A percentile compares a stretch with the other conserved stretches of the same genome.
These are phyloP conservation scores for Alligator mississippiensis DNA, from an alignment of 2,113 vertebrate species.

Conservation along the genomic window DNA sequence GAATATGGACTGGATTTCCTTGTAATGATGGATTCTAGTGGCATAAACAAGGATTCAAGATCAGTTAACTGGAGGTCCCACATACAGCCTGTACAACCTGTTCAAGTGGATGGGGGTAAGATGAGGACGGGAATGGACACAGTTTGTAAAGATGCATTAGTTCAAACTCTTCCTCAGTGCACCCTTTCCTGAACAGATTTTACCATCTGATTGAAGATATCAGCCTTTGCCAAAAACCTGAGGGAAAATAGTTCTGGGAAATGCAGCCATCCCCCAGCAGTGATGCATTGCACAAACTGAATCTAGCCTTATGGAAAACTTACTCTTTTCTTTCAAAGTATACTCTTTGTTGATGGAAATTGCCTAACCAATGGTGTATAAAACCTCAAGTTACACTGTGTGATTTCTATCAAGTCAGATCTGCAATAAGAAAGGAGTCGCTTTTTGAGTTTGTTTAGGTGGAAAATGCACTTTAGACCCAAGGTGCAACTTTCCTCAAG, in stretches of 20 bases:
- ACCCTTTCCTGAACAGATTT: neutral
- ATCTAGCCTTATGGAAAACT: neutral
- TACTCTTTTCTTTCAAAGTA: neutral
- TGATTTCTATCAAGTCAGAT: slow-evolving; percentile 5
- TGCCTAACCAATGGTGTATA: neutral
- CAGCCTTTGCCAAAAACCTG: neutral
- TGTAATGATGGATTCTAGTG: neutral
- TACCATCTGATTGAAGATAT: neutral
- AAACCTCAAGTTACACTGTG: neutral
- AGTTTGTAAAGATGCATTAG: neutral
- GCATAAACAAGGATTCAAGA: neutral
- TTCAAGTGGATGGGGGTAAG: too few relatives aligned
- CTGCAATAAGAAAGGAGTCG: neutral
- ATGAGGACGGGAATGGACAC: too few relatives aligned
- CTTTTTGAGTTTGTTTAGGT: neutral
- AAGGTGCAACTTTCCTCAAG: neutral
- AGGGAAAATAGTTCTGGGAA: neutral
- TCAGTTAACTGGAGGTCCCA: too few relatives aligned
- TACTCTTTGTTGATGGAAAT: neutral
- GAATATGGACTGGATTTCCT: neutral
- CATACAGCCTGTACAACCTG: too few relatives aligned
- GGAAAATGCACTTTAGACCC: neutral
- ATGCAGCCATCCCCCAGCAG: neutral
- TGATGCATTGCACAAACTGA: neutral
- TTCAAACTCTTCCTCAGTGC: neutral